Percentiles rank a stretch among this genome's conserved stretches.
Evolutionary conservation across 2,888 invertebrate genomes (phyloP).

Genomic region (Patella caerulea): DNA sequence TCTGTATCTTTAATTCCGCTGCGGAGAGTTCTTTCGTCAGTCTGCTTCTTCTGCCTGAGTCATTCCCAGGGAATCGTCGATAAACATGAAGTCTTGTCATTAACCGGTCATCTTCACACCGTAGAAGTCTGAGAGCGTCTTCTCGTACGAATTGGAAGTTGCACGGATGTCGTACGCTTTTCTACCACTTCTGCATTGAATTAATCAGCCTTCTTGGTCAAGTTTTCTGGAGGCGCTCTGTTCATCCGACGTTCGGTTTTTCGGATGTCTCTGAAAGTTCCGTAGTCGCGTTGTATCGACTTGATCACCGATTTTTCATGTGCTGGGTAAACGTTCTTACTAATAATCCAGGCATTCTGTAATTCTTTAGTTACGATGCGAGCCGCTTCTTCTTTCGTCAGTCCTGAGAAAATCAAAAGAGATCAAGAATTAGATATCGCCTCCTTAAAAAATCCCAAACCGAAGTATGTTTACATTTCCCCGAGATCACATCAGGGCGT

Average conservation of each 20-base stretch:
- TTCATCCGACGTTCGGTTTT: not conserved
- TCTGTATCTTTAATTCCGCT: not conserved
- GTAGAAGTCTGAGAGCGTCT: not conserved
- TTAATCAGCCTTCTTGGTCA: not conserved
- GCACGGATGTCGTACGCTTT: not conserved
- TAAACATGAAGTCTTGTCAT: not conserved
- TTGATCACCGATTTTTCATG: not conserved
- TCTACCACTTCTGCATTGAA: not conserved
- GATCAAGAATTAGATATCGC: no score
- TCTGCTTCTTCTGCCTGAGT: not conserved
- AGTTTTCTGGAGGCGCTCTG: not conserved
- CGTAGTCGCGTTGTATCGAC: not conserved
- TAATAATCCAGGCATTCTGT: no score
- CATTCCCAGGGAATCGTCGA: not conserved
- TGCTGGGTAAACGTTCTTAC: no score
- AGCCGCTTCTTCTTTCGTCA: no score
- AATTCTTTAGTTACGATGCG: no score
- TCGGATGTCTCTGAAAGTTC: not conserved
- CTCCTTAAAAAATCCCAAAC: no score
- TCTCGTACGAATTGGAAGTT: not conserved
- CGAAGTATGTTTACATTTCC: no score
- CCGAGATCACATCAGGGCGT: no score
- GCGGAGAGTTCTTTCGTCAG: not conserved
- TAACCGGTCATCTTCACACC: not conserved
- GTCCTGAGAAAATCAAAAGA: no score